These are phyloP conservation scores for Idaea dimidiata DNA, from an alignment of 2,888 invertebrate genomes.

Conservation along the genomic window DNA sequence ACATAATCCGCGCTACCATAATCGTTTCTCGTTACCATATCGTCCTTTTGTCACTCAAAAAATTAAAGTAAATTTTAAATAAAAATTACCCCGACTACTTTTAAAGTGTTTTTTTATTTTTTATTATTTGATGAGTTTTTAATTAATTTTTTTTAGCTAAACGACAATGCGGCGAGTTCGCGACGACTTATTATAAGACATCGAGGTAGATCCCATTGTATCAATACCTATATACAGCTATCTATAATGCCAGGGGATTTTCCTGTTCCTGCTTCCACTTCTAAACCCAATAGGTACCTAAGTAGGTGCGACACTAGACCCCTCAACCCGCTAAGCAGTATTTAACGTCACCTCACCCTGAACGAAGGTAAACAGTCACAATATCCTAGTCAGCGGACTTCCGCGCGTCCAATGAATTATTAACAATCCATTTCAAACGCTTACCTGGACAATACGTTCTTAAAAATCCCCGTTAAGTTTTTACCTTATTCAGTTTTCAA, in stretches of 20 bases:
- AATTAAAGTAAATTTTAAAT: too few species aligned
- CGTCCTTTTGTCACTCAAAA: too few species aligned
- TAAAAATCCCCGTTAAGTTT: conserved; percentile 69
- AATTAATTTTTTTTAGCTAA: too few species aligned
- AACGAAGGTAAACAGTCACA: background rate
- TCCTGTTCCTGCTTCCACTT: background rate
- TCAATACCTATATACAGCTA: background rate
- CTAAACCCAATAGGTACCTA: background rate
- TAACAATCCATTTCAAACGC: conserved; percentile 64
- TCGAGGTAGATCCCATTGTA: background rate
- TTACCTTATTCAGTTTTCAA: conserved; percentile 66
- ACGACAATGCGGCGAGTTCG: too few species aligned
- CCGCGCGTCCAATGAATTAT: conserved; percentile 53
- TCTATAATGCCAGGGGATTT: background rate
- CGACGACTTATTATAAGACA: background rate
- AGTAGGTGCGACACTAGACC: background rate
- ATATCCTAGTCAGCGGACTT: conserved; percentile 35
- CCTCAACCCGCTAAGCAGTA: background rate
- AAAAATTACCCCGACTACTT: too few species aligned
- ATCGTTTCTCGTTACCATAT: too few species aligned
- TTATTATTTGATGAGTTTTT: too few species aligned
- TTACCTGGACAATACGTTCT: conserved; percentile 64
- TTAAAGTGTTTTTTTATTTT: too few species aligned
- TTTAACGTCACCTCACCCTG: background rate
- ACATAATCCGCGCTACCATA: too few species aligned